Evolutionary conservation across 2,888 invertebrate species (phyloP).

Genomic region (Oscheius sp.): DNA sequence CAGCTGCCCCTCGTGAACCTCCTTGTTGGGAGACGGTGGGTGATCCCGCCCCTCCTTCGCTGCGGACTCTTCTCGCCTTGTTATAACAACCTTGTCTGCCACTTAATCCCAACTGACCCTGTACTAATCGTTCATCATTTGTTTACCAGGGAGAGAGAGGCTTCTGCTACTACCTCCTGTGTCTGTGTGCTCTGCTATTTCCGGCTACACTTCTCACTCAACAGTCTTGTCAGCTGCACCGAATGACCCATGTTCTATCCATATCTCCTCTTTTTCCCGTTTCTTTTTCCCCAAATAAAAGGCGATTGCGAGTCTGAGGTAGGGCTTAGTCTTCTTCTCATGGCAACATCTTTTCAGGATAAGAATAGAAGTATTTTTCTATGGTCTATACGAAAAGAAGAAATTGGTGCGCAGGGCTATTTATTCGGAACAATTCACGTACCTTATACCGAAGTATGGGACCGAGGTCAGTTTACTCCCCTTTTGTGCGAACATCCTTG

Average conservation of each 20-base stretch:
- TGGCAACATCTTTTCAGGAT: neutral
- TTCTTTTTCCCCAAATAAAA: neutral
- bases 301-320: constrained; percentile 2
- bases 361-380: constrained; percentile 39
- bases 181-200: constrained; percentile 28
- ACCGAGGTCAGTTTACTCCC: constrained; percentile 58
- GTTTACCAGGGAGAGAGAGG: constrained; percentile 25
- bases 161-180: constrained; percentile 16
- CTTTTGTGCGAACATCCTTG: neutral
- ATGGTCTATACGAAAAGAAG: constrained; percentile 43
- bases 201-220: constrained; percentile 22
- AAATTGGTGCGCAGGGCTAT: constrained; percentile 67
- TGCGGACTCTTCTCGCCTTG: constrained; percentile 38
- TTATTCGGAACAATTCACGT: constrained; percentile 79
- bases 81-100: constrained; percentile 34
- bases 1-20: constrained; percentile 13
- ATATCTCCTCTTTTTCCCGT: neutral
- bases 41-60: constrained; percentile 28
- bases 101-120: constrained; percentile 38
- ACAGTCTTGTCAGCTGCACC: neutral
- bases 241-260: constrained; percentile 8
- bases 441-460: constrained; percentile 78
- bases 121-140: constrained; percentile 37
- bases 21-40: constrained; percentile 30
- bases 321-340: neutral